phyloP scores from a whole-genome alignment of 2,888 invertebrate genomes.

The Caenorhabditis parvicauda region DNA sequence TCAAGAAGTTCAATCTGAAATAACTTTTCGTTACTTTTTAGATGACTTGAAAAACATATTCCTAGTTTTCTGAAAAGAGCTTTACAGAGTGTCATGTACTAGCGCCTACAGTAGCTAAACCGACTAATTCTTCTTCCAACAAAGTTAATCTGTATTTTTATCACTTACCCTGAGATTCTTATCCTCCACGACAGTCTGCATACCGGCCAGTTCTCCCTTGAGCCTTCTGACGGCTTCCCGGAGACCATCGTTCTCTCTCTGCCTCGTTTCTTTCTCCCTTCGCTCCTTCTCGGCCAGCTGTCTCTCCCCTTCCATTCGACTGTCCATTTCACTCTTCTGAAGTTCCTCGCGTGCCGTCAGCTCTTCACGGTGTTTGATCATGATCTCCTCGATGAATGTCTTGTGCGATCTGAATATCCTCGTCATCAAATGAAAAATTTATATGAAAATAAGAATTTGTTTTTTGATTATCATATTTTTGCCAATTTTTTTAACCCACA shows the following conservation, averaged over 20 bases:
- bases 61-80: no score
- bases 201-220: conserved; percentile 23
- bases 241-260: conserved; percentile 25
- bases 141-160: no score
- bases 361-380: conserved; percentile 35
- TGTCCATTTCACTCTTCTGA: conserved; percentile 8
- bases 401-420: conserved; percentile 28
- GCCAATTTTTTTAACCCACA: no score
- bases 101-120: no score
- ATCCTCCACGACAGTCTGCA: conserved; percentile 28
- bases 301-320: conserved; percentile 11
- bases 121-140: no score
- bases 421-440: neutral
- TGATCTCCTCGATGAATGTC: conserved; percentile 43
- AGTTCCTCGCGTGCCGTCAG: conserved; percentile 23
- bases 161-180: neutral
- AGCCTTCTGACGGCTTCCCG: conserved; percentile 18
- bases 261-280: conserved; percentile 16
- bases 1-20: neutral
- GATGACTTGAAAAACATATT: neutral
- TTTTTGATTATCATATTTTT: no score
- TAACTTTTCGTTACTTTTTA: neutral
- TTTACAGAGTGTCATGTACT: no score
- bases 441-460: neutral
- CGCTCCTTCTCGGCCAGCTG: conserved; percentile 9